Percentiles rank a stretch among this genome's conserved stretches.
Conservation (phyloP, 2,888 invertebrate species). For the Amiota communis region DNA sequence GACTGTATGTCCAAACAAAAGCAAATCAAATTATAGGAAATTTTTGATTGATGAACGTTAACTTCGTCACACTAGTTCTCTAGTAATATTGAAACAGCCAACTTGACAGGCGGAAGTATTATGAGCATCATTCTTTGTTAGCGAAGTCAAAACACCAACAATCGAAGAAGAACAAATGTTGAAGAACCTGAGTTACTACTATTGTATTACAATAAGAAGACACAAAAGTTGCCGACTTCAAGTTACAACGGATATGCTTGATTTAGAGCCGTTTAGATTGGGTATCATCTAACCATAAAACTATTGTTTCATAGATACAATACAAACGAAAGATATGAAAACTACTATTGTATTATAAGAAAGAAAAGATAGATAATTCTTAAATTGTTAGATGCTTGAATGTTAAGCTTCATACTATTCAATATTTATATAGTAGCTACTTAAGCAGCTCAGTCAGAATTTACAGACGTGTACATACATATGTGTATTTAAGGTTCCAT, state of each 20-base stretch:
- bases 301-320: not conserved
- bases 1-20: not conserved
- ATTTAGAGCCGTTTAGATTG: not conserved
- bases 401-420: no score
- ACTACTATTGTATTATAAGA: no score
- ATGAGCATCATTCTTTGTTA: not conserved
- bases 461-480: no score
- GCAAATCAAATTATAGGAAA: not conserved
- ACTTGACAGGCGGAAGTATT: not conserved
- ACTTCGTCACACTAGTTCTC: not conserved
- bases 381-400: no score
- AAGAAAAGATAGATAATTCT: no score
- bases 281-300: not conserved
- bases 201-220: no score
- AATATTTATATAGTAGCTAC: no score
- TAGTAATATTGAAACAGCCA: not conserved
- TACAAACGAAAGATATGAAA: not conserved
- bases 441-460: no score
- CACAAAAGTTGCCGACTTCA: not conserved
- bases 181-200: no score
- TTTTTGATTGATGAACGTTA: not conserved
- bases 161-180: not conserved
- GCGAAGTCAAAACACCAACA: slow-evolving; percentile 5
- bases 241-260: not conserved
- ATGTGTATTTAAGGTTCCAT: no score